A percentile compares a stretch with the other conserved stretches of the same genome.
These are phyloP conservation scores for Bothrops jararaca DNA, from an alignment of 2,113 vertebrate genomes.

Conservation along the genomic window DNA sequence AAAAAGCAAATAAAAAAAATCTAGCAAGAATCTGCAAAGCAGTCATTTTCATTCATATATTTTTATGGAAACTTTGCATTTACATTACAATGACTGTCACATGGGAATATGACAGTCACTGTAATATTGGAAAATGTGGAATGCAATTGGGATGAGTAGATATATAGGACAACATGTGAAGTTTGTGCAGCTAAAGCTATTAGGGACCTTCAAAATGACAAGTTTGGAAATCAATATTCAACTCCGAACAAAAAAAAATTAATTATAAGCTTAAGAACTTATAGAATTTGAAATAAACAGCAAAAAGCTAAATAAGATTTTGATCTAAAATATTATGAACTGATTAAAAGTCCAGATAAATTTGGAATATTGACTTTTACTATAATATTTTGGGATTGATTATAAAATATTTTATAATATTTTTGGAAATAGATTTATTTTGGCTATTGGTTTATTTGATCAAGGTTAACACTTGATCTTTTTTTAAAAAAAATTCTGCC, in stretches of 20 bases:
- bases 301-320: not conserved
- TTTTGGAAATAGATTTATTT: not conserved
- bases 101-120: not conserved
- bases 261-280: not conserved
- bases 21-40: constrained; percentile 23
- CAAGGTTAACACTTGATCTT: not conserved
- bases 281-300: not conserved
- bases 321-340: not conserved
- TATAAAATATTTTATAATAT: not conserved
- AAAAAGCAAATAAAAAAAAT: constrained; percentile 40
- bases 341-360: not conserved
- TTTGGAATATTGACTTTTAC: not conserved
- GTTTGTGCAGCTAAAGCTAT: not conserved
- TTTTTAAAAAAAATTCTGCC: not conserved
- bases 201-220: no score
- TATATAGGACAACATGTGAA: not conserved
- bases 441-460: not conserved
- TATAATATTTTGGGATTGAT: not conserved
- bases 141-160: not conserved
- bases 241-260: not conserved
- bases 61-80: not conserved
- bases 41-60: constrained; percentile 40
- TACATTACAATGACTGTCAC: no score
- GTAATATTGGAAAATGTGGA: not conserved
- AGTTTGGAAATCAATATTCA: not conserved